A percentile compares a stretch with the other conserved stretches of the same genome.
Evolutionary conservation across 2,888 invertebrate species (phyloP).

Genomic region (Coremacera marginata): DNA sequence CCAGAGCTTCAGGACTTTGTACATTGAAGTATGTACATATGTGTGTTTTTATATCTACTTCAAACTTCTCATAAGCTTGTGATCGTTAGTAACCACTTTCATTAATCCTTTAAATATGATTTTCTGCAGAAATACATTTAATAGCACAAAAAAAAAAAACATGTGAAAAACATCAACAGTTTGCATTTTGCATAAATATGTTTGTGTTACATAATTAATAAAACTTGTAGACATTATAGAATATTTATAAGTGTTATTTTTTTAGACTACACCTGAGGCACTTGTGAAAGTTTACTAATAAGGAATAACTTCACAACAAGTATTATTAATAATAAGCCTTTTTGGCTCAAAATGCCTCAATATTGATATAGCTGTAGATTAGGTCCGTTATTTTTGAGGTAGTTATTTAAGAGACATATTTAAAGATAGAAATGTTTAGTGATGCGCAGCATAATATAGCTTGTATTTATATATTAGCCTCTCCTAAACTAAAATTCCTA

Average conservation of each 20-base stretch:
- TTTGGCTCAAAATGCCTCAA: too few relatives aligned
- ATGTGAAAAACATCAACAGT: constrained; percentile 1
- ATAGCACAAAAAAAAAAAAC: background rate
- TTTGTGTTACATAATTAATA: constrained; percentile 27
- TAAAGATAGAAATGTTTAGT: too few relatives aligned
- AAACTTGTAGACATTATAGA: background rate
- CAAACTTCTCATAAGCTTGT: constrained; percentile 30
- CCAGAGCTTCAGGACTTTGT: too few relatives aligned
- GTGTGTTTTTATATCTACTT: constrained; percentile 17
- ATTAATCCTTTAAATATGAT: constrained; percentile 23
- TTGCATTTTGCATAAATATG: background rate
- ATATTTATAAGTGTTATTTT: background rate
- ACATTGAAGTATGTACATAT: background rate
- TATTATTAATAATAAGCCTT: too few relatives aligned
- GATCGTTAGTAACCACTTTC: background rate
- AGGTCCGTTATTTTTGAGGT: too few relatives aligned
- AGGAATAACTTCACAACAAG: too few relatives aligned
- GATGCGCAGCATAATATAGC: too few relatives aligned
- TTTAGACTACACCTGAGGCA: background rate
- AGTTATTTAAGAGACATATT: too few relatives aligned
- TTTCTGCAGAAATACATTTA: background rate
- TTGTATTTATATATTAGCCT: too few relatives aligned
- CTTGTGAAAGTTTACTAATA: too few relatives aligned
- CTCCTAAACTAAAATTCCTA: too few relatives aligned
- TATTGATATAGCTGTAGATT: too few relatives aligned